Base-by-base conservation (phyloP, 2,113 vertebrate species). In the Pachycephala philippinensis region DNA sequence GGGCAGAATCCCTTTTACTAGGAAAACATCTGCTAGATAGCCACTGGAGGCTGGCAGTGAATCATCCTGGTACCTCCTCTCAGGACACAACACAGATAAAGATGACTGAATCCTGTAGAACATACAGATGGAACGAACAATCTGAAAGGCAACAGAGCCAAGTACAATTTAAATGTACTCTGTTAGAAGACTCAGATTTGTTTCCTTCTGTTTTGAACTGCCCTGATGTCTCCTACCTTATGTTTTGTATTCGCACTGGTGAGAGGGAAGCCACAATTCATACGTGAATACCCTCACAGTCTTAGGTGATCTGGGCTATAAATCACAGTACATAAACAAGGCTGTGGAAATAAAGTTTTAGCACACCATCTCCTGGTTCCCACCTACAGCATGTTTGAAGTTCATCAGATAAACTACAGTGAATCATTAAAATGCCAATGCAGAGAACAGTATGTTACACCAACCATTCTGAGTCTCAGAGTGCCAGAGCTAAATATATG, bases 371-470 rank as follows among this genome's bases (percentile, higher is more conserved):
- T 81, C 72, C 69, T 68, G 31, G n/a, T n/a, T 93, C 86, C 74
- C 84, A 92, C 72, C 69, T 91, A 89, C 60, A 94, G 87, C 52
- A 87, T 57, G 37, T 89, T 4, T 93, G 60, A 89, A 82, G 72
- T 91, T 84, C 70, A 92, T 91, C 89, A 82, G 89, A 92, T 86
- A 95, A 90, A 94, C 69, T 45, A 59, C 5, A 74, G 40, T 8
- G 52, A 59, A 71, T 75, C 60, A 88, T 79, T 84, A 79, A 64
- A 92, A 95, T 78, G 87, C 83, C 84, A 91, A 14, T 17, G 44
- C 52, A 52, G 72, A 84, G 69, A 87, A 89, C 84, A 90, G 65
- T 23, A 61, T 23, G 56, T 63, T 61, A 91, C 47, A 71, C 40
- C 72, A 93, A 83, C 65, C 77, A 76, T 16, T 89, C n/a, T 0